Conservation (phyloP, 1,140 invertebrate genomes). For the Diorhabda sublineata region DNA sequence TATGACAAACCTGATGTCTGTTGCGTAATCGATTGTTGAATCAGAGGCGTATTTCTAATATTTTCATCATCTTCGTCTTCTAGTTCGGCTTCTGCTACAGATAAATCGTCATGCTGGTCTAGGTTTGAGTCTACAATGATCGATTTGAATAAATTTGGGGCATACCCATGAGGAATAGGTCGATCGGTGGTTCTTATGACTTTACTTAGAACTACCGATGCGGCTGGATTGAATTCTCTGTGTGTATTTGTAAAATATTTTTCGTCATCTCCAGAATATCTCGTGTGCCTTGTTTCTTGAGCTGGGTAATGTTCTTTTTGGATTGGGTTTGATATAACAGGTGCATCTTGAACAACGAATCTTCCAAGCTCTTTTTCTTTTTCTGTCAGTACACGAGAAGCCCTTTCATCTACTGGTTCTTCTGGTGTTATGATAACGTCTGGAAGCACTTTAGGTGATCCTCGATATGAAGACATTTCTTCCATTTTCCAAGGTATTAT, state of each 20-base stretch:
- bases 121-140: no score
- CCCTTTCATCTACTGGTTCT: not conserved
- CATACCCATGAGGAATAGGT: not conserved
- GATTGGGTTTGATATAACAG: slow-evolving; percentile 14
- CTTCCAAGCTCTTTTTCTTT: slow-evolving; percentile 9
- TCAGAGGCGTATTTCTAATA: no score
- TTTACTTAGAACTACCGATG: slow-evolving; percentile 9
- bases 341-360: slow-evolving; percentile 20
- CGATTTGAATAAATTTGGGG: no score
- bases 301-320: slow-evolving; percentile 14
- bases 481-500: slow-evolving; percentile 12
- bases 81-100: no score
- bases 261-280: slow-evolving; percentile 19
- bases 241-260: slow-evolving; percentile 8
- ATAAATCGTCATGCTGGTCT: no score
- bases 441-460: slow-evolving; percentile 7
- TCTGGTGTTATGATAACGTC: slow-evolving; percentile 3
- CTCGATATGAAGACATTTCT: not conserved
- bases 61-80: no score
- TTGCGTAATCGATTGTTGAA: no score
- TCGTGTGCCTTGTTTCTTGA: slow-evolving; percentile 19
- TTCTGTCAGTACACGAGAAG: not conserved
- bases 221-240: not conserved
- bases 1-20: no score
- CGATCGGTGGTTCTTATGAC: slow-evolving; percentile 11